A percentile compares a stretch with the other conserved stretches of the same genome.
Conservation (phyloP, 2,888 invertebrate species). For the Cynaeus angustus region DNA sequence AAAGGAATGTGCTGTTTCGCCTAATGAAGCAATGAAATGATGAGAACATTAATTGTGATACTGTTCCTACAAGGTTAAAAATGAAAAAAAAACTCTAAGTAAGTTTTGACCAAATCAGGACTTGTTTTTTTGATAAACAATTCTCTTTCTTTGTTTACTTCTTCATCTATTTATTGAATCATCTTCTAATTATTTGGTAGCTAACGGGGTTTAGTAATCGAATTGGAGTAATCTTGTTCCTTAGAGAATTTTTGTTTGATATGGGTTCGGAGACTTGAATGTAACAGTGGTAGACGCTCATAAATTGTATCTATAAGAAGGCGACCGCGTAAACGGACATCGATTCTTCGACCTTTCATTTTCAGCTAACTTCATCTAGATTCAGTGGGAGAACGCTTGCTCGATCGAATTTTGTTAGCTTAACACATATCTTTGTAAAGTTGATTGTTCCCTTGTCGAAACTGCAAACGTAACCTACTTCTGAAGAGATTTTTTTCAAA, state of each 20-base stretch:
- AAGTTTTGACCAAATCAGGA: no score
- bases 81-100: neutral
- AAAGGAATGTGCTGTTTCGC: no score
- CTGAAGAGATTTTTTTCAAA: conserved; percentile 33
- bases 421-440: conserved; percentile 45
- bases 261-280: conserved; percentile 36
- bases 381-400: conserved; percentile 37
- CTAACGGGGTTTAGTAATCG: conserved; percentile 38
- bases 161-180: conserved; percentile 30
- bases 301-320: conserved; percentile 45
- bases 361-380: conserved; percentile 46
- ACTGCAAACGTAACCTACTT: conserved; percentile 46
- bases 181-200: conserved; percentile 38
- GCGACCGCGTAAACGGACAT: conserved; percentile 43
- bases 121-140: neutral
- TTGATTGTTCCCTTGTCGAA: conserved; percentile 47
- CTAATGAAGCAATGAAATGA: no score
- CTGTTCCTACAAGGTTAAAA: no score
- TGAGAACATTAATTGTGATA: no score
- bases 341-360: conserved; percentile 47
- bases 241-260: conserved; percentile 46
- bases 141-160: neutral
- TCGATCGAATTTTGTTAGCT: conserved; percentile 45
- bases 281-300: conserved; percentile 44
- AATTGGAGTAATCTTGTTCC: conserved; percentile 41